These are phyloP conservation scores for Masnerella sp. DNA, from an alignment of 2,888 invertebrate species.

Conservation along the genomic window DNA sequence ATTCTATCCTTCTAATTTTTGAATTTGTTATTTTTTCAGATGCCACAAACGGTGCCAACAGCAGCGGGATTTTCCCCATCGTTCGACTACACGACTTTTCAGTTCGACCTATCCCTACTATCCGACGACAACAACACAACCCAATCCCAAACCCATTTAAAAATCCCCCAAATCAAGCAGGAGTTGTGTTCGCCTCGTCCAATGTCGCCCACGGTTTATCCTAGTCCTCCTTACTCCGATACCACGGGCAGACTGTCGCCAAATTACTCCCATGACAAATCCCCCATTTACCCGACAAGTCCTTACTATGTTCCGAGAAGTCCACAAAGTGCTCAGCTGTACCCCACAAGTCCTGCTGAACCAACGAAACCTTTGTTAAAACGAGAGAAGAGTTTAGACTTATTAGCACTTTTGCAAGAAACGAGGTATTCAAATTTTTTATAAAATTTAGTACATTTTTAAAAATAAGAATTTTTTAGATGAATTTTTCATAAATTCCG, in stretches of 20 bases:
- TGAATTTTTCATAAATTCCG: no score
- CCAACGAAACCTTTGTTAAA: slow-evolving; percentile 73
- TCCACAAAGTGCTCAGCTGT: slow-evolving; percentile 75
- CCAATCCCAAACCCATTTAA: slow-evolving; percentile 74
- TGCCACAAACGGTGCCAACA: slow-evolving; percentile 90
- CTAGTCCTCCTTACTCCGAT: slow-evolving; percentile 73
- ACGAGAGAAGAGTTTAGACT: slow-evolving; percentile 74
- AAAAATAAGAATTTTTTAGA: no score
- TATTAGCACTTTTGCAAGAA: slow-evolving; percentile 74
- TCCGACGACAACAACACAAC: slow-evolving; percentile 79
- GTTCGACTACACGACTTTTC: slow-evolving; percentile 83
- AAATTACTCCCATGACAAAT: slow-evolving; percentile 74
- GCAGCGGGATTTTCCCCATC: slow-evolving; percentile 86
- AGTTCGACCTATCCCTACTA: slow-evolving; percentile 86
- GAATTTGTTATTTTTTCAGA: slow-evolving; percentile 82
- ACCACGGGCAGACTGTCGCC: slow-evolving; percentile 70
- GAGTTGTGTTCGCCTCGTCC: slow-evolving; percentile 78
- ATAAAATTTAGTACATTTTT: no score
- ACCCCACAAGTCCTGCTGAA: slow-evolving; percentile 74
- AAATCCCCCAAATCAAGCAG: slow-evolving; percentile 79
- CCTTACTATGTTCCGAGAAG: slow-evolving; percentile 76
- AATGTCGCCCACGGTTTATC: slow-evolving; percentile 71
- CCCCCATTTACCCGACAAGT: slow-evolving; percentile 75
- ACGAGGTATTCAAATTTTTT: slow-evolving; percentile 68
- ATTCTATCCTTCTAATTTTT: no score